Conservation (phyloP, 2,888 invertebrate species). For the Drosophila flavopinicola region DNA sequence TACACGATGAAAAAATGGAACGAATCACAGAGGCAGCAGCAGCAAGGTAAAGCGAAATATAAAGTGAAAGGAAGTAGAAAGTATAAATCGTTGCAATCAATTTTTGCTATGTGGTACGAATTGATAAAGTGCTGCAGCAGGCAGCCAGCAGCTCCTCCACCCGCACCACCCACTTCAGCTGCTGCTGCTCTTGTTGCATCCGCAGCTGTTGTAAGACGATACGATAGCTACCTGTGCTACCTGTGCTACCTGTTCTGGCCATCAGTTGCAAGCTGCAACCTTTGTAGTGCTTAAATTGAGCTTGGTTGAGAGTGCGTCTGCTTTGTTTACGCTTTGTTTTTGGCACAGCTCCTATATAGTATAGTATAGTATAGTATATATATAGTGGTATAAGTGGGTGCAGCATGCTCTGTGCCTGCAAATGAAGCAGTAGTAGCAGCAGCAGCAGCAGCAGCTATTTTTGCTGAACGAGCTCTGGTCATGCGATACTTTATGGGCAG, state of each 20-base stretch:
- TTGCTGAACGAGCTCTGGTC: conserved; percentile 23
- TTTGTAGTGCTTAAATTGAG: conserved; percentile 55
- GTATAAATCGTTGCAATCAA: conserved; percentile 81
- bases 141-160: conserved; percentile 35
- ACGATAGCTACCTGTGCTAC: conserved; percentile 28
- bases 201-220: conserved; percentile 46
- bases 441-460: conserved; percentile 12
- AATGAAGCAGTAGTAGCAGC: conserved; percentile 36
- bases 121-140: conserved; percentile 79
- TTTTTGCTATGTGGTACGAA: conserved; percentile 79
- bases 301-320: conserved; percentile 20
- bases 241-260: conserved; percentile 1
- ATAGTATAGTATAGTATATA: background rate
- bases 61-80: conserved; percentile 81
- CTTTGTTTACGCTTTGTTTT: conserved; percentile 42
- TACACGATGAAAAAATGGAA: conserved; percentile 65
- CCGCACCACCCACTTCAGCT: background rate
- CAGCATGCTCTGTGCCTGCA: conserved; percentile 3
- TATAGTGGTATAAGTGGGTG: conserved; percentile 5
- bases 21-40: conserved; percentile 10
- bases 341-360: conserved; percentile 1
- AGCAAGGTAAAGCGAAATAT: conserved; percentile 51
- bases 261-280: conserved; percentile 52
- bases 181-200: conserved; percentile 27
- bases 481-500: conserved; percentile 60